Evolutionary conservation across 2,113 vertebrate genomes (phyloP), one percentile per base, ranked within the genome.

Genomic region (Girardinichthys multiradiatus): DNA sequence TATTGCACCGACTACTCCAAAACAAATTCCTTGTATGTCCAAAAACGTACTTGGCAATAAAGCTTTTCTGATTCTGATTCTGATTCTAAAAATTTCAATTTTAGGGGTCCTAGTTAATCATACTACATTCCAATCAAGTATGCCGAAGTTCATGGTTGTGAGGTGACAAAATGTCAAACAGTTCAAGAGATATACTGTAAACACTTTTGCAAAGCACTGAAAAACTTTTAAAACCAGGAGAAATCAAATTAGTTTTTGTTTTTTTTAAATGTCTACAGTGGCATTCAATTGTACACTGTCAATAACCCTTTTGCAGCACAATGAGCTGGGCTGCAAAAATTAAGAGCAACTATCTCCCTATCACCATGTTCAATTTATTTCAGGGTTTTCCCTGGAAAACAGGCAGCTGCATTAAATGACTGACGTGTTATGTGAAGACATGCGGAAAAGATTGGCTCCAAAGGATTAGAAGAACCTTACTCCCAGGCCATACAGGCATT

Each of bases 401-500:
- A 83, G 76, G 76, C 82, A 83, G 82, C 69, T 82, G 80, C 72
- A 87, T 61, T 26, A 76, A 80, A 68, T 64, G 84, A 86, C 69
- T 83, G 80, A 59, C 76, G 75, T 37, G 73, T 73, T 81, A 70
- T 83, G 78, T 86, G 77, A 79, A 91, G 76, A 89, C 84, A 86
- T 81, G 90, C 76, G 87, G 84, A 86, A 87, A 72, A 87, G 74
- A 72, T 81, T 70, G 81, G 79, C 91, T 91, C 87, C 19, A 70
- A 91, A 91, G 86, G 85, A 92, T 92, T 86, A 89, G 81, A 79
- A 77, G 74, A 91, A 90, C 79, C 87, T 83, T 73, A 80, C 83
- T 93, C 87, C 87, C 90, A 90, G 85, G 86, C 87, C 86, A 80
- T 67, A 76, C 64, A 70, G 76, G 29, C 90, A 94, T 93, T 93